Evolutionary conservation across 1,140 invertebrate species (phyloP), one percentile per base, ranked within the genome.

Genomic region (Atta texana): DNA sequence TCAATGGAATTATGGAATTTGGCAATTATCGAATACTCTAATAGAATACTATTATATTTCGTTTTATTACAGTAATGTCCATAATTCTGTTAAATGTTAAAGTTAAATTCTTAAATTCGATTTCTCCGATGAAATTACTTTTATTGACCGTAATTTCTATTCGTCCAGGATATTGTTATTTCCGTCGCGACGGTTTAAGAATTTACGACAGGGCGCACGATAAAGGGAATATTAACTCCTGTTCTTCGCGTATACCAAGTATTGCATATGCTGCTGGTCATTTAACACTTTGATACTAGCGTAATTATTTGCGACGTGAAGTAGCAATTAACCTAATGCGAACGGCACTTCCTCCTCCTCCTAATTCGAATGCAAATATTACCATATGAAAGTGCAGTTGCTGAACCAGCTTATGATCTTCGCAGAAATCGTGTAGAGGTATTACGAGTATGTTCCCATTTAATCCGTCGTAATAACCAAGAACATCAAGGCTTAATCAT

Each of bases 321-420:
- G 69, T 75, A 84, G 80, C 80, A 84, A 84, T 84, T 84, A 84
- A 61, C 55, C 28, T 84, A 84, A 84, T 84, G 55, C 69, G 69
- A 75, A 84, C 14, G 39, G 55, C 44, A 53, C 55, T 84, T 24
- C 39, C 55, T 51, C 8, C 69, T 61, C 39, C 55, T 51, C 8
- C 69, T 61, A 31, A 61, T 84, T 44, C 69, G 14, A 31, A 63
- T 84, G 69, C 69, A 75, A 84, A 84, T 84, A 84, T 84, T 84
- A 84, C 80, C 55, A 75, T 84, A 84, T 63, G 80, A 75, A 84
- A 84, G 80, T 75, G 39, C 80, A 75, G 55, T 84, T 24, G 68
- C 80, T 74, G 55, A 75, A 75, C 69, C 55, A 61, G 69, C 80
- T 84, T 84, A 75, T 55, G 24, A 84, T 84, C 69, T 61, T 74